phyloP scores from a whole-genome alignment of 2,888 invertebrate species.

The Tryphoninae sp. region DNA sequence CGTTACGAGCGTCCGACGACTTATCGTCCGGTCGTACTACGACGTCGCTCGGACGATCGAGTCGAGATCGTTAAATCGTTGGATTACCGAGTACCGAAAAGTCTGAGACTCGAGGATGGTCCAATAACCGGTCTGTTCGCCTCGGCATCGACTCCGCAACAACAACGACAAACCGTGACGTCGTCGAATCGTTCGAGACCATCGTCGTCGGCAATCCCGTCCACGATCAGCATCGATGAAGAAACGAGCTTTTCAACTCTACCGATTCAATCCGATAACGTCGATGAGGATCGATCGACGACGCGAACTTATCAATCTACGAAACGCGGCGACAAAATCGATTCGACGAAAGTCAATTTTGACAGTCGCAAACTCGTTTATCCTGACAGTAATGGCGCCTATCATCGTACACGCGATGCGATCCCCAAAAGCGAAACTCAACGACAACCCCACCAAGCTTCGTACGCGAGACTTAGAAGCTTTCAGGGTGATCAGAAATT shows the following conservation, averaged over 20 bases:
- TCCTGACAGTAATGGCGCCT: conserved; percentile 11
- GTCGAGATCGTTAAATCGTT: conserved; percentile 75
- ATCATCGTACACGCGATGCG: conserved; percentile 24
- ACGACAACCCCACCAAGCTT: conserved; percentile 69
- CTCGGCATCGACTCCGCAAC: conserved; percentile 35
- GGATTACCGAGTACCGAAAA: conserved; percentile 75
- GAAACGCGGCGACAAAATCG: conserved; percentile 9
- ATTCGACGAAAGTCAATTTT: conserved; percentile 2
- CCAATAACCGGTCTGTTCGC: conserved; percentile 55
- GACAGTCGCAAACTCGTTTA: conserved; percentile 29
- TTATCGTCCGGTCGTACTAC: conserved; percentile 74
- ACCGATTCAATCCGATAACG: conserved; percentile 3
- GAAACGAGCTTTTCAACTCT: conserved; percentile 25
- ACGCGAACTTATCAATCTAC: conserved; percentile 19
- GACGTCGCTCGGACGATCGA: conserved; percentile 74
- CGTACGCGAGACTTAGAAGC: conserved; percentile 72
- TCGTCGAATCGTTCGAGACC: conserved; percentile 62
- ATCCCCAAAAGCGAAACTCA: conserved; percentile 39
- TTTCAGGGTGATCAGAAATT: conserved; percentile 72
- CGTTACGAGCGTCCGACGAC: conserved; percentile 76
- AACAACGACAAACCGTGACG: conserved; percentile 65
- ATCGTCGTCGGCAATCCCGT: conserved; percentile 50
- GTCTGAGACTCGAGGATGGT: conserved; percentile 67
- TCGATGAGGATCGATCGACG: conserved; percentile 13
- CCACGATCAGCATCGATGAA: conserved; percentile 8